These are phyloP conservation scores for Lomographa bimaculata DNA, from an alignment of 2,888 invertebrate species.

Conservation along the genomic window DNA sequence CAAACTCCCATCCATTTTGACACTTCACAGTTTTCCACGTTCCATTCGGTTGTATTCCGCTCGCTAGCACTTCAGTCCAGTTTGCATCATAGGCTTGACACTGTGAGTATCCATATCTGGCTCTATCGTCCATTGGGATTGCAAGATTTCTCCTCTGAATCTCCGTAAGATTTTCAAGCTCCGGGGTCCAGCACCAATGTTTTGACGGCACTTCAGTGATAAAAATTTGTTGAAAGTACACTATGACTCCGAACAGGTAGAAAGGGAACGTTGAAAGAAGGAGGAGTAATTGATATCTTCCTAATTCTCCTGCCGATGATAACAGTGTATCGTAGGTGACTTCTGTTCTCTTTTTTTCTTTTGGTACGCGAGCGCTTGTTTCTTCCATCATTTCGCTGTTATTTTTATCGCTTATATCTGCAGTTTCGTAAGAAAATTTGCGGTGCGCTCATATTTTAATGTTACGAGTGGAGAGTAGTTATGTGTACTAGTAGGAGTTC, in stretches of 20 bases:
- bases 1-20: constrained; percentile 61
- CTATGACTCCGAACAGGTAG: constrained; percentile 40
- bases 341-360: constrained; percentile 5
- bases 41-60: constrained; percentile 38
- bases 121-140: constrained; percentile 36
- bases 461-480: too few relatives aligned
- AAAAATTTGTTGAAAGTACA: constrained; percentile 42
- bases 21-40: constrained; percentile 52
- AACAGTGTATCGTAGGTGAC: constrained; percentile 42
- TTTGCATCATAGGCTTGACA: constrained; percentile 50
- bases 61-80: constrained; percentile 51
- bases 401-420: too few relatives aligned
- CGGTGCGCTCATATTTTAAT: too few relatives aligned
- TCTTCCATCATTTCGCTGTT: constrained; percentile 6
- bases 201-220: constrained; percentile 42
- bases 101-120: constrained; percentile 53
- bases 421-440: too few relatives aligned
- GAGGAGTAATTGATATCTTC: constrained; percentile 40
- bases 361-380: background rate
- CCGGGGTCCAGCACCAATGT: constrained; percentile 48
- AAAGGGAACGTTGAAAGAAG: constrained; percentile 42
- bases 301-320: constrained; percentile 43
- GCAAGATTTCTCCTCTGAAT: constrained; percentile 38
- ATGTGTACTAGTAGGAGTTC: too few relatives aligned
- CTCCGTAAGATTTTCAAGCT: constrained; percentile 39